These are phyloP conservation scores for Alloscopus bannaensis DNA, from an alignment of 2,888 invertebrate genomes.

Conservation along the genomic window DNA sequence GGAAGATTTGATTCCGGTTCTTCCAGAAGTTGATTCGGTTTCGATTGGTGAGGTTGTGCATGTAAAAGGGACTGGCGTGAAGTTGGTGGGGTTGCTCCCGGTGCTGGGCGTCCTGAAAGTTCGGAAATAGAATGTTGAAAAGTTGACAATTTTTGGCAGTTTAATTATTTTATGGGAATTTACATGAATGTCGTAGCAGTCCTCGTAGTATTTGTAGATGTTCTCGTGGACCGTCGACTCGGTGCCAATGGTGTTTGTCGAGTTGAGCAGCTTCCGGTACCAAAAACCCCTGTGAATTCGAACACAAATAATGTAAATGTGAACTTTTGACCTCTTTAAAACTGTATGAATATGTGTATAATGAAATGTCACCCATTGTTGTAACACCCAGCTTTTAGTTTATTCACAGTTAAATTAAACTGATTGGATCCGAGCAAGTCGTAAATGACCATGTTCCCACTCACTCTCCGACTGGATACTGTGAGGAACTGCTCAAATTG, in stretches of 20 bases:
- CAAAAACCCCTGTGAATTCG: constrained; percentile 44
- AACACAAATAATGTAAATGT: neutral
- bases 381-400: constrained; percentile 59
- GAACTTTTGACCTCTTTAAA: neutral
- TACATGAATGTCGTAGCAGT: constrained; percentile 55
- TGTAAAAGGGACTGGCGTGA: constrained; percentile 10
- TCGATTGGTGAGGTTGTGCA: constrained; percentile 61
- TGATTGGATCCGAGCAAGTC: constrained; percentile 61
- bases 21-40: constrained; percentile 60
- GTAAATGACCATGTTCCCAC: constrained; percentile 70
- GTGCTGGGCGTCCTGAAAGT: neutral
- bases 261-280: constrained; percentile 46
- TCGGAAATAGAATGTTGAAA: constrained; percentile 1
- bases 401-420: constrained; percentile 47
- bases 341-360: neutral
- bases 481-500: constrained; percentile 71
- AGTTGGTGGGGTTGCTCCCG: constrained; percentile 36
- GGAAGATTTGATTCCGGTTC: constrained; percentile 66
- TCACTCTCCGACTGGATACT: constrained; percentile 58
- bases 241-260: constrained; percentile 10
- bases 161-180: neutral
- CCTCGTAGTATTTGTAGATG: constrained; percentile 56
- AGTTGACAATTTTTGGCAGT: neutral
- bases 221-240: constrained; percentile 42
- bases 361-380: constrained; percentile 42